Evolutionary conservation across 2,888 invertebrate species (phyloP).

Genomic region (Calameuta pallipes): DNA sequence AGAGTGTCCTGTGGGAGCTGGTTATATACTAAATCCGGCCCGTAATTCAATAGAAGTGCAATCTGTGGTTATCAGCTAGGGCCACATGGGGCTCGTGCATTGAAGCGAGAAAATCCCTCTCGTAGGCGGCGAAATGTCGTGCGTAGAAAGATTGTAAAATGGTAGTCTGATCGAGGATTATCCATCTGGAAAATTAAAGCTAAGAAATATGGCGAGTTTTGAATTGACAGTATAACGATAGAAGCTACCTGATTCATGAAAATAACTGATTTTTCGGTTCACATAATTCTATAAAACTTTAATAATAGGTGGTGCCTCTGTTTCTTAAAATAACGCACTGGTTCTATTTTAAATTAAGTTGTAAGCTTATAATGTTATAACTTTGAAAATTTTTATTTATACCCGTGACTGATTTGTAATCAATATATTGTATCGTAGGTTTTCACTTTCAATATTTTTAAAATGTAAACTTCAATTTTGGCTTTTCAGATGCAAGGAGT

Average conservation of each 20-base stretch:
- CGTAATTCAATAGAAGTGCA: slow-evolving; percentile 59
- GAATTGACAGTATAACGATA: neutral
- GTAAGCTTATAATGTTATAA: neutral
- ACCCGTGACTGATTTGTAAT: neutral
- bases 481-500: neutral
- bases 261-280: neutral
- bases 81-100: slow-evolving; percentile 58
- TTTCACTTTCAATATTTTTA: neutral
- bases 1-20: slow-evolving; percentile 27
- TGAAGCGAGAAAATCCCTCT: slow-evolving; percentile 41
- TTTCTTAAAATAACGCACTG: neutral
- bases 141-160: slow-evolving; percentile 45
- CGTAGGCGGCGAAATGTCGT: slow-evolving; percentile 25
- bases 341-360: neutral
- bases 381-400: neutral
- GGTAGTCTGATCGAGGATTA: slow-evolving; percentile 35
- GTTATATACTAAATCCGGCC: slow-evolving; percentile 50
- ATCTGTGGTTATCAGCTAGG: slow-evolving; percentile 60
- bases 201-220: slow-evolving; percentile 4
- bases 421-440: neutral
- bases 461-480: neutral
- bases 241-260: neutral
- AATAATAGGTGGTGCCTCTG: neutral
- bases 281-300: neutral
- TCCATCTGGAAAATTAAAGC: slow-evolving; percentile 47